Percentiles rank a stretch among this genome's conserved stretches.
phyloP scores from a whole-genome alignment of 30 jellyfish, hydroid and myxozoan species.

The Pelagia noctiluca region DNA sequence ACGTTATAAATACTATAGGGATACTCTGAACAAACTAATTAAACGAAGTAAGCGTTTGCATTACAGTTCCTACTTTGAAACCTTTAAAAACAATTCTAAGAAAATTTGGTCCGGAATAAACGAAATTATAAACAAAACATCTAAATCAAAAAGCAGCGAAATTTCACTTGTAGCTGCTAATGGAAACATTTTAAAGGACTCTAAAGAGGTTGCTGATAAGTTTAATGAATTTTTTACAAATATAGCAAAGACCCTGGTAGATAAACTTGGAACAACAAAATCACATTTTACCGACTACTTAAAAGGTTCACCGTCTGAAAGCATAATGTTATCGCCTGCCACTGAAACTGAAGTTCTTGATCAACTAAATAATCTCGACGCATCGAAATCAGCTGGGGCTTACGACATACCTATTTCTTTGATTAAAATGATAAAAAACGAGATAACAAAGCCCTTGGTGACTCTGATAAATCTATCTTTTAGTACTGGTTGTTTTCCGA shows the following conservation, averaged over 20 bases:
- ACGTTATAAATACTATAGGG: conserved; percentile 8
- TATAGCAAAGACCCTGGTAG: conserved; percentile 29
- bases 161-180: conserved; percentile 6
- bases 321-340: conserved; percentile 35
- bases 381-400: conserved; percentile 46
- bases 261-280: conserved; percentile 22
- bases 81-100: conserved; percentile 6
- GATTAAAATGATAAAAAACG: conserved; percentile 23
- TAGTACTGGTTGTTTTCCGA: conserved; percentile 45
- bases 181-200: conserved; percentile 10
- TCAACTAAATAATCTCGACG: conserved; percentile 39
- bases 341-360: conserved; percentile 52
- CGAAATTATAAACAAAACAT: conserved; percentile 9
- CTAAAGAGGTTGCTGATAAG: conserved; percentile 19
- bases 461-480: conserved; percentile 33
- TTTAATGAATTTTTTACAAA: conserved; percentile 19
- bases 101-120: conserved; percentile 13
- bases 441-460: conserved; percentile 25
- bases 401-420: conserved; percentile 10
- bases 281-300: conserved; percentile 19
- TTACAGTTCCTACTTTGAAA: conserved; percentile 12
- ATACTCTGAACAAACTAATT: conserved; percentile 11
- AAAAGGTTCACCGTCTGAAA: conserved; percentile 8
- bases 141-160: conserved; percentile 8
- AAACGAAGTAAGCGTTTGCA: conserved; percentile 14